phyloP scores from a whole-genome alignment of 2,113 vertebrate genomes.

The Spilogale gracilis region DNA sequence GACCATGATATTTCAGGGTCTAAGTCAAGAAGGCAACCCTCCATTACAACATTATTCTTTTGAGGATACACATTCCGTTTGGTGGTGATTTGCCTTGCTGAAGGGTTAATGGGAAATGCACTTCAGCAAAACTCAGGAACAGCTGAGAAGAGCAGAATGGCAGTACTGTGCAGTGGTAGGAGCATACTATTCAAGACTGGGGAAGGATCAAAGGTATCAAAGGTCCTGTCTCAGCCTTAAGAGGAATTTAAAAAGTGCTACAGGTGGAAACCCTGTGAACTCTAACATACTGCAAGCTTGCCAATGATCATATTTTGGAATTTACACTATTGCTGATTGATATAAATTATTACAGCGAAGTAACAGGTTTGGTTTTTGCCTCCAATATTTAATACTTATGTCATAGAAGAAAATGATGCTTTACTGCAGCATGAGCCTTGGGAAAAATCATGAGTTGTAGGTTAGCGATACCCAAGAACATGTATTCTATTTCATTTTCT shows the following conservation, averaged over 20 bases:
- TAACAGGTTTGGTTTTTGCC: neutral
- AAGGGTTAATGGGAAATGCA: conserved; percentile 33
- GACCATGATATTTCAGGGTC: neutral
- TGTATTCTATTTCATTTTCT: neutral
- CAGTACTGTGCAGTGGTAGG: neutral
- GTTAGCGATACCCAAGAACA: neutral
- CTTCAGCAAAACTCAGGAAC: conserved; percentile 25
- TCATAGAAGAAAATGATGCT: neutral
- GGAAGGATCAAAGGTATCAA: neutral
- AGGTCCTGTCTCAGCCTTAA: neutral
- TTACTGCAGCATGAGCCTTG: neutral
- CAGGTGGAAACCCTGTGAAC: neutral
- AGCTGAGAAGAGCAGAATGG: conserved; percentile 15
- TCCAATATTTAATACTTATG: conserved; percentile 18
- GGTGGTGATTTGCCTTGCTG: conserved; percentile 32
- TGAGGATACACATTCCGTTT: conserved; percentile 21
- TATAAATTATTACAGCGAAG: conserved; percentile 13
- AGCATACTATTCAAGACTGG: neutral
- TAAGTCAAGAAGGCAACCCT: conserved; percentile 56
- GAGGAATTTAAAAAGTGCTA: neutral
- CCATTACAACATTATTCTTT: neutral
- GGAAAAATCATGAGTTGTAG: neutral
- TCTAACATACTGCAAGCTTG: neutral
- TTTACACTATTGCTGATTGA: conserved; percentile 1
- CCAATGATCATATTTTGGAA: neutral